These are phyloP conservation scores for Marmota monax DNA, from an alignment of 2,113 vertebrate genomes.

Conservation along the genomic window DNA sequence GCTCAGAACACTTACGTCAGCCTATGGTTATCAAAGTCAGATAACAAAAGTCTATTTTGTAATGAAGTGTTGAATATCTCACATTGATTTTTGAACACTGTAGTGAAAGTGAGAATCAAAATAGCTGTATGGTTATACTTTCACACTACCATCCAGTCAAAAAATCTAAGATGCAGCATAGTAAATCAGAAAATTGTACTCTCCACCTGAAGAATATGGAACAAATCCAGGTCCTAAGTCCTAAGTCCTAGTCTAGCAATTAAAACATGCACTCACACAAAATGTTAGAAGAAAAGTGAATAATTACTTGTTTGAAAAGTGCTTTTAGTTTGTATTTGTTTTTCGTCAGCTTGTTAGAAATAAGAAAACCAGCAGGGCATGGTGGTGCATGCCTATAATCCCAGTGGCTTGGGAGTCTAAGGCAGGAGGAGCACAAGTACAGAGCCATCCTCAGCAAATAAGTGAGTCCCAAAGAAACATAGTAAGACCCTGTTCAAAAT, in stretches of 20 bases:
- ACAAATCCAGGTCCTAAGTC: background rate
- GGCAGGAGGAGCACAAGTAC: too few species aligned
- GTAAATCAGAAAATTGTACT: background rate
- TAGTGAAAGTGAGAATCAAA: background rate
- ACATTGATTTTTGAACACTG: background rate
- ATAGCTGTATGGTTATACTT: background rate
- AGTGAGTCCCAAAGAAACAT: too few species aligned
- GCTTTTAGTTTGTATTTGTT: slow-evolving; percentile 55
- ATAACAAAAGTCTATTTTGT: background rate
- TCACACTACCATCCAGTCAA: background rate
- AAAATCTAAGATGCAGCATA: background rate
- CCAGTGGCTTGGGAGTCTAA: too few species aligned
- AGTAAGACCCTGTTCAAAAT: too few species aligned
- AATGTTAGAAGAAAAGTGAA: slow-evolving; percentile 51
- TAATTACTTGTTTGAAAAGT: slow-evolving; percentile 54
- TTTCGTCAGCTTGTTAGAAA: slow-evolving; percentile 60
- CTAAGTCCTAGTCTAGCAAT: background rate
- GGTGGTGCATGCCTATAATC: too few species aligned
- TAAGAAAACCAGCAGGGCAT: background rate
- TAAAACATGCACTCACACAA: slow-evolving; percentile 22
- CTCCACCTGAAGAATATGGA: slow-evolving; percentile 9
- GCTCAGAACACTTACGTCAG: background rate
- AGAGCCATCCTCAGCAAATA: too few species aligned
- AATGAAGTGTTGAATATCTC: background rate
- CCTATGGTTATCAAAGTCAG: background rate